Conservation (phyloP, 2,113 vertebrate genomes). For the Ammodramus savannarum region DNA sequence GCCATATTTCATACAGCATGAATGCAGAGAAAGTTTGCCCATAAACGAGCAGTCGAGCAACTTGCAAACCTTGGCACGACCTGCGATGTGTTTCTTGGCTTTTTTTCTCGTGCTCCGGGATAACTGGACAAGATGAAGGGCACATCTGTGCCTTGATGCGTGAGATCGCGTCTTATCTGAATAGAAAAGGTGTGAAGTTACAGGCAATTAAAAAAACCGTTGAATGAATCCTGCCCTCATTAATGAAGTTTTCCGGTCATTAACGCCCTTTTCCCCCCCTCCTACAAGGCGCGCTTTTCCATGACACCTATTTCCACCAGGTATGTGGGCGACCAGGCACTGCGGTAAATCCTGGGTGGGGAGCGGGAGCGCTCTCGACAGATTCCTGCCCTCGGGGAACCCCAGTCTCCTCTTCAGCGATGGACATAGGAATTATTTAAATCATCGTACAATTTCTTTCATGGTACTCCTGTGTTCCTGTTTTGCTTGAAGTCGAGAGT, state of each 20-base stretch:
- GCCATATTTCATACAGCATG: not conserved
- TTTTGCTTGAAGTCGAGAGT: not conserved
- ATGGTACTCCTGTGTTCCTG: not conserved
- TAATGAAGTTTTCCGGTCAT: not conserved
- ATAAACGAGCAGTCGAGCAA: rapidly evolving
- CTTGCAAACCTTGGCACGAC: not conserved
- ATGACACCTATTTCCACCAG: rapidly evolving
- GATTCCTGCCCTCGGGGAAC: not conserved
- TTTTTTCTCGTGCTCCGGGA: rapidly evolving
- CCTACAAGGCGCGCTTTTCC: rapidly evolving
- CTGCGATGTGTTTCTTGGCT: too few relatives aligned
- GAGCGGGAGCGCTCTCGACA: not conserved
- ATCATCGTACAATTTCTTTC: not conserved
- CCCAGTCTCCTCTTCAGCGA: too few relatives aligned
- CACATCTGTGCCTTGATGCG: too few relatives aligned
- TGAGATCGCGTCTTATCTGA: not conserved
- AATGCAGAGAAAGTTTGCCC: not conserved
- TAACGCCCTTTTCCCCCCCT: rapidly evolving
- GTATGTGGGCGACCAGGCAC: too few relatives aligned
- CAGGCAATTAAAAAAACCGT: rapidly evolving
- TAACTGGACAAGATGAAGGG: not conserved
- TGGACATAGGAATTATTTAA: not conserved
- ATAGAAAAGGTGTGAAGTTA: not conserved
- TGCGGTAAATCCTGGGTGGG: not conserved
- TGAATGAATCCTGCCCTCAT: not conserved